These are phyloP conservation scores for Oscheius sp. DNA, from an alignment of 1,140 invertebrate genomes.

Conservation along the genomic window DNA sequence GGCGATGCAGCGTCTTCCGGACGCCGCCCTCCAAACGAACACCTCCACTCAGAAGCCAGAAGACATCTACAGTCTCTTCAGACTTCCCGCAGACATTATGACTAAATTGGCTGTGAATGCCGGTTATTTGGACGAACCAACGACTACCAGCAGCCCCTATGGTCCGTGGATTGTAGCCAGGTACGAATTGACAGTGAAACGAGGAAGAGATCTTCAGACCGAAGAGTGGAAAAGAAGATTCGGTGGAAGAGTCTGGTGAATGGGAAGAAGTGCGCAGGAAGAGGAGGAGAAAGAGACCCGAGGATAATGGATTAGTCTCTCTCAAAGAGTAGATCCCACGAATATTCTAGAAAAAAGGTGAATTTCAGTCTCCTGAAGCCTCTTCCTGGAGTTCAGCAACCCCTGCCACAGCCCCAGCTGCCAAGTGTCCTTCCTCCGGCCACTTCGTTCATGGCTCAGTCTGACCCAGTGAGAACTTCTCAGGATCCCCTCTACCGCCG, in stretches of 20 bases:
- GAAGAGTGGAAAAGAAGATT: background rate
- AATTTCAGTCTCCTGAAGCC: too few species aligned
- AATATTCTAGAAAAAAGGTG: too few species aligned
- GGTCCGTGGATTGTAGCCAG: constrained; percentile 1
- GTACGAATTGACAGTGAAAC: background rate
- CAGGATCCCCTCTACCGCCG: background rate
- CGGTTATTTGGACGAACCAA: background rate
- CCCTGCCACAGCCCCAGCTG: background rate
- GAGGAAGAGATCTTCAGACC: background rate
- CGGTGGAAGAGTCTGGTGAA: background rate
- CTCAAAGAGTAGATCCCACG: background rate
- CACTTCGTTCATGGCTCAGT: background rate
- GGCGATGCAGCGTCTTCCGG: background rate
- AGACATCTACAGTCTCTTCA: background rate
- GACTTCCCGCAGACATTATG: background rate
- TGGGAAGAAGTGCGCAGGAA: constrained; percentile 4
- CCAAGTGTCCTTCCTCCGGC: too few species aligned
- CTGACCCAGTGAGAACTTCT: background rate
- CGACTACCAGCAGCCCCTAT: background rate
- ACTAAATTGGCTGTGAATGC: background rate
- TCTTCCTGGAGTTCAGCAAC: background rate
- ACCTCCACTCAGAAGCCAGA: background rate
- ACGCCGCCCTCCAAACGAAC: background rate
- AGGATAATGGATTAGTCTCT: background rate
- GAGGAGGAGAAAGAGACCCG: background rate